phyloP scores from a whole-genome alignment of 2,888 invertebrate genomes.

The Nemurella pictetii region DNA sequence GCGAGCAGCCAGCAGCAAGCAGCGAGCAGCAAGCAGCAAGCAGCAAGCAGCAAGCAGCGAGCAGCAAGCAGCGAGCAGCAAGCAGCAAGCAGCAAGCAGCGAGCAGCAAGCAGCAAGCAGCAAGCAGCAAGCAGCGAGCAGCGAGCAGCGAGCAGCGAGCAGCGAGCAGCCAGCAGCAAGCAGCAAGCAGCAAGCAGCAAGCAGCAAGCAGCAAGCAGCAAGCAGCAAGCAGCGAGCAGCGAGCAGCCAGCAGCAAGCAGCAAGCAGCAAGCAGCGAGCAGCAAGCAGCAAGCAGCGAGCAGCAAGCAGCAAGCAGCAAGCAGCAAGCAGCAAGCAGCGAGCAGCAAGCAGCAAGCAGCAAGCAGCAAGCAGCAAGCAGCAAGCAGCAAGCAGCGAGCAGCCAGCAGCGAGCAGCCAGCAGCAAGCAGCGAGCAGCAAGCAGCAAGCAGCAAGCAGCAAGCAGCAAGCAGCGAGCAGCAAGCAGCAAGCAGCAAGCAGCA shows the following conservation, averaged over 20 bases:
- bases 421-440: constrained; percentile 45
- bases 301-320: constrained; percentile 45
- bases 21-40: constrained; percentile 45
- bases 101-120: constrained; percentile 46
- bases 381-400: constrained; percentile 46
- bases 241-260: constrained; percentile 46
- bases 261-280: constrained; percentile 45
- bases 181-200: constrained; percentile 46
- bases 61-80: constrained; percentile 45
- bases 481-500: constrained; percentile 45
- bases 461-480: constrained; percentile 45
- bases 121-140: constrained; percentile 46
- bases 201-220: constrained; percentile 45
- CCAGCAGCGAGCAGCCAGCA: constrained; percentile 46
- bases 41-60: constrained; percentile 46
- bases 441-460: no score
- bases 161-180: constrained; percentile 46
- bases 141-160: constrained; percentile 44
- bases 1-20: constrained; percentile 45
- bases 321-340: constrained; percentile 46
- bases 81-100: constrained; percentile 45
- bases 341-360: constrained; percentile 45
- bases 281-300: constrained; percentile 45
- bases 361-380: constrained; percentile 46
- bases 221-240: constrained; percentile 45